A percentile compares a stretch with the other conserved stretches of the same genome.
phyloP scores from a whole-genome alignment of 92 coral and sea anemone genomes.

The Plumapathes pennacea region DNA sequence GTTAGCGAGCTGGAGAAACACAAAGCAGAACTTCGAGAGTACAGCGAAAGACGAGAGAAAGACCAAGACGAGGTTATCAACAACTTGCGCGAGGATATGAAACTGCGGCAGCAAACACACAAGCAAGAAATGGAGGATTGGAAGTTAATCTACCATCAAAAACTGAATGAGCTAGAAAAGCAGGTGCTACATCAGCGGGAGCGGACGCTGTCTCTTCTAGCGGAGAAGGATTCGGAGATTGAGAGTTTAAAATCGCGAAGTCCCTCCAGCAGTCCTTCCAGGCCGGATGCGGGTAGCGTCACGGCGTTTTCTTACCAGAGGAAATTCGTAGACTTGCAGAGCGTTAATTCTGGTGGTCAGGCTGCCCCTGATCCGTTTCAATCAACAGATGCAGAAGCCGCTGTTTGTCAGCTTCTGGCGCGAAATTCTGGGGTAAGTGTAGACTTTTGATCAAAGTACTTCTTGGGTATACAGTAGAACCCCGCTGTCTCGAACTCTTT shows the following conservation, averaged over 20 bases:
- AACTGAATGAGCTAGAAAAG: slow-evolving; percentile 87
- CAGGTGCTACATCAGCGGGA: slow-evolving; percentile 92
- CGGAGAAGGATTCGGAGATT: slow-evolving; percentile 93
- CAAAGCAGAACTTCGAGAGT: slow-evolving; percentile 66
- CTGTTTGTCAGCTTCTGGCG: slow-evolving; percentile 83
- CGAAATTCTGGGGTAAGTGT: slow-evolving; percentile 78
- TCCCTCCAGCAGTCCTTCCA: slow-evolving; percentile 68
- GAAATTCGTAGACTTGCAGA: slow-evolving; percentile 47
- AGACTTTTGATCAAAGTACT: background rate
- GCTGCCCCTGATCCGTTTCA: slow-evolving; percentile 28
- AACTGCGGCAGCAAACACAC: slow-evolving; percentile 44
- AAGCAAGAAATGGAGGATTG: slow-evolving; percentile 61
- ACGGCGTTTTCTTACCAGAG: slow-evolving; percentile 64
- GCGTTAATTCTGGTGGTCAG: slow-evolving; percentile 32
- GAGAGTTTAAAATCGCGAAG: slow-evolving; percentile 66
- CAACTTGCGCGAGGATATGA: slow-evolving; percentile 48
- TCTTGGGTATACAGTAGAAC: no score
- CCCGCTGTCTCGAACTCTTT: no score
- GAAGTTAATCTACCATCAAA: slow-evolving; percentile 62
- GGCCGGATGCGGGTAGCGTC: slow-evolving; percentile 20
- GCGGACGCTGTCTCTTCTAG: slow-evolving; percentile 77
- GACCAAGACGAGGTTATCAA: slow-evolving; percentile 46
- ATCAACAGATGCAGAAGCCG: slow-evolving; percentile 67
- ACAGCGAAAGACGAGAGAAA: slow-evolving; percentile 38
- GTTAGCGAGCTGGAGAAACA: slow-evolving; percentile 62